phyloP scores from a whole-genome alignment of 2,113 vertebrate genomes.

The Craseonycteris thonglongyai region DNA sequence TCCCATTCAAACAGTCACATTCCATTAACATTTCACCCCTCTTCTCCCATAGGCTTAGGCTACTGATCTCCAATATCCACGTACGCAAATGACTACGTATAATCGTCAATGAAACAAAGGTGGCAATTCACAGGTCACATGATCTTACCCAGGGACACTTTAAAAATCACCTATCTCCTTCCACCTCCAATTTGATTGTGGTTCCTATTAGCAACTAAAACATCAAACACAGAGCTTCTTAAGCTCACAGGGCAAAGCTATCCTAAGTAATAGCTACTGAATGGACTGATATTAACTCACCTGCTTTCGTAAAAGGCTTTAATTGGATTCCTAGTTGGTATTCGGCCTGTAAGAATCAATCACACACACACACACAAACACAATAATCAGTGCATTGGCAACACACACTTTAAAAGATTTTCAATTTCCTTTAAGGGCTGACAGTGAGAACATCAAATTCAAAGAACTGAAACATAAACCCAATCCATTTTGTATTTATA shows the following conservation, averaged over 20 bases:
- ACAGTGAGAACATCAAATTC: constrained; percentile 6
- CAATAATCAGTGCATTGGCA: not conserved
- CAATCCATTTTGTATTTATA: not conserved
- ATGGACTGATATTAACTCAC: constrained; percentile 67
- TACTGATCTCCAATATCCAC: not conserved
- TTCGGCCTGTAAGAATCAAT: constrained; percentile 63
- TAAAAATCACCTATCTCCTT: not conserved
- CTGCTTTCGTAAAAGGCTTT: constrained; percentile 60
- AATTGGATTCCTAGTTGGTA: constrained; percentile 55
- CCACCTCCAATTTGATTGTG: not conserved
- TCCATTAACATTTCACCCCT: not conserved
- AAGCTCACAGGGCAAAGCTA: not conserved
- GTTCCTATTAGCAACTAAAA: not conserved
- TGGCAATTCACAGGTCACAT: not conserved
- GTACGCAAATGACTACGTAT: not conserved
- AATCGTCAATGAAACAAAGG: not conserved
- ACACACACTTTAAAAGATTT: not conserved
- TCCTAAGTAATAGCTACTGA: not conserved
- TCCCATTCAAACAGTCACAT: not conserved
- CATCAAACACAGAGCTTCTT: not conserved
- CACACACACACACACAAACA: constrained; percentile 20
- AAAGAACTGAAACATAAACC: not conserved
- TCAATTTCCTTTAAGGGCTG: constrained; percentile 39
- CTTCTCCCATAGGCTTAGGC: not conserved
- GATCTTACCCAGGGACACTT: not conserved